Evolutionary conservation across 2,113 vertebrate genomes (phyloP).

Genomic region (Nanorana parkeri): DNA sequence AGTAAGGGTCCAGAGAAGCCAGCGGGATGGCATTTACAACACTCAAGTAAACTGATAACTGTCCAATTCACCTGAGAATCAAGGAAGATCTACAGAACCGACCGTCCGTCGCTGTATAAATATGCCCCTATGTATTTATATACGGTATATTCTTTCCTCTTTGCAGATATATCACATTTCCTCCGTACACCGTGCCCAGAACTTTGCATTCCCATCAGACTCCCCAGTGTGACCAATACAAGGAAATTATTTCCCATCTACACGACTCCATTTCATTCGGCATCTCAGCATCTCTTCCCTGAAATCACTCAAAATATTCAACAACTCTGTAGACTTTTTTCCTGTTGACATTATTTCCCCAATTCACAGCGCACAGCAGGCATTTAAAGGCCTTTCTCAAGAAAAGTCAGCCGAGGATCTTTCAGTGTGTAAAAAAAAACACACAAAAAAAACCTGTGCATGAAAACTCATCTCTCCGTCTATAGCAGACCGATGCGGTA

Average conservation of each 20-base stretch:
- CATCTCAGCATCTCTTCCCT: slow-evolving; percentile 9
- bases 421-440: not conserved
- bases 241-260: slow-evolving; percentile 3
- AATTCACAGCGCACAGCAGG: slow-evolving; percentile 8
- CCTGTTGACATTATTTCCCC: slow-evolving; percentile 2
- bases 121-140: too few relatives aligned
- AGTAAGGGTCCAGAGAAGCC: too few relatives aligned
- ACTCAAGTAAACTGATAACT: too few relatives aligned
- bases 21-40: too few relatives aligned
- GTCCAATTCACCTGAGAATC: too few relatives aligned
- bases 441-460: not conserved
- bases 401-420: not conserved
- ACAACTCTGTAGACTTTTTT: not conserved
- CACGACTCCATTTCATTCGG: slow-evolving; percentile 5
- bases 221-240: slow-evolving; percentile 43
- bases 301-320: slow-evolving; percentile 39
- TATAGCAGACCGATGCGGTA: not conserved
- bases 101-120: too few relatives aligned
- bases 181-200: not conserved
- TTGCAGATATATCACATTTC: not conserved
- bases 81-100: too few relatives aligned
- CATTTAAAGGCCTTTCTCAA: not conserved
- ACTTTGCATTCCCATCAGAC: not conserved
- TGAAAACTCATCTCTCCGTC: too few relatives aligned
- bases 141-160: not conserved